These are phyloP conservation scores for Ochotona princeps DNA, from an alignment of 2,113 vertebrate species.

Conservation along the genomic window DNA sequence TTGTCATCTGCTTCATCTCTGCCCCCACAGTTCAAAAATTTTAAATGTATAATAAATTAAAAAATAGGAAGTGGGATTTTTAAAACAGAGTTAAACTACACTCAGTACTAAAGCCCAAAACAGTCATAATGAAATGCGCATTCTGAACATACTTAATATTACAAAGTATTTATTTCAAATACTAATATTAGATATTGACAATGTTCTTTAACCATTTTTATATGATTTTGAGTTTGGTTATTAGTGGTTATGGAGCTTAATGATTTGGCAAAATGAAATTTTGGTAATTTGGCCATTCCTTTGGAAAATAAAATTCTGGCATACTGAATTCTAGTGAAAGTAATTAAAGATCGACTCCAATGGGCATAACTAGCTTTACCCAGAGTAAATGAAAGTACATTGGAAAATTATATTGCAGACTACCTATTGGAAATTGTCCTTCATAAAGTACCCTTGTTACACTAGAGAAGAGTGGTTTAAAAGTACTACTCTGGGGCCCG, in stretches of 20 bases:
- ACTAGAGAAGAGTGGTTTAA: too few relatives aligned
- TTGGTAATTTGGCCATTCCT: neutral
- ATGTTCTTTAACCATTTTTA: neutral
- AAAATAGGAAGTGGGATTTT: neutral
- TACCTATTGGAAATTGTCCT: neutral
- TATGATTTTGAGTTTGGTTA: neutral
- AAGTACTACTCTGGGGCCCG: too few relatives aligned
- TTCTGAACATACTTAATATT: neutral
- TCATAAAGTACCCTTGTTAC: neutral
- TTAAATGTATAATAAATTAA: neutral
- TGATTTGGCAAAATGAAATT: neutral
- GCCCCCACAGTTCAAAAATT: too few relatives aligned
- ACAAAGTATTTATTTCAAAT: neutral
- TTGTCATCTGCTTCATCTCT: too few relatives aligned
- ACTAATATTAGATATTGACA: neutral
- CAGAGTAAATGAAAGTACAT: neutral
- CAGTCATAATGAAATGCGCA: neutral
- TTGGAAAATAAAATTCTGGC: neutral
- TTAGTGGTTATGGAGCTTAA: neutral
- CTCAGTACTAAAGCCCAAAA: neutral
- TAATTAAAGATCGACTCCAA: neutral
- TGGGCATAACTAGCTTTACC: neutral
- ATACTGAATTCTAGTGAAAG: neutral
- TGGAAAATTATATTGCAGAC: neutral
- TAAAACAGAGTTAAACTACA: neutral